Evolutionary conservation across 2,113 vertebrate genomes (phyloP).

Genomic region (Tiliqua scincoides): DNA sequence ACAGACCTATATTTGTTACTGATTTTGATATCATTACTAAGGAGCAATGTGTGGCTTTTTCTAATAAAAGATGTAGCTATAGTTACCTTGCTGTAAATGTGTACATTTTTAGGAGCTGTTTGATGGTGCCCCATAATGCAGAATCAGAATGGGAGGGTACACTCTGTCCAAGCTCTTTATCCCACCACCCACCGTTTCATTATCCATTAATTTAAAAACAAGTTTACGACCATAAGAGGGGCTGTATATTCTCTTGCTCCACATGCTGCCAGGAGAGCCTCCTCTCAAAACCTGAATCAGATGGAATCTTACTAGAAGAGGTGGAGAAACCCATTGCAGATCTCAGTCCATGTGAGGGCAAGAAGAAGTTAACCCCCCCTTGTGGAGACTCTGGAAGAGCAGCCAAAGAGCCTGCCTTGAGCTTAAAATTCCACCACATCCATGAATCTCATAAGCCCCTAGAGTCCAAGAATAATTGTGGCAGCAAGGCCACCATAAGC

Average conservation of each 20-base stretch:
- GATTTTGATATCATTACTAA: neutral
- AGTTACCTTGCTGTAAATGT: too few relatives aligned
- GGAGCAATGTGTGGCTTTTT: neutral
- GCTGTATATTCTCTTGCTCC: too few relatives aligned
- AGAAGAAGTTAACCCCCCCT: neutral
- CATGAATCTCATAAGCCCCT: neutral
- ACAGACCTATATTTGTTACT: neutral
- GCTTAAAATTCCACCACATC: neutral
- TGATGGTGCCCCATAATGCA: neutral
- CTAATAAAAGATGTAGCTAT: neutral
- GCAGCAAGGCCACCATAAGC: neutral
- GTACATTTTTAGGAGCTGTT: neutral
- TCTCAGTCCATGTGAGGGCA: neutral
- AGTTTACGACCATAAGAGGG: neutral
- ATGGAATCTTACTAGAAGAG: neutral
- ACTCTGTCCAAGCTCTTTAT: neutral
- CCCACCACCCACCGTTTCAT: neutral
- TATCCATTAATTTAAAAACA: neutral
- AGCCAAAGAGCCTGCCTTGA: neutral
- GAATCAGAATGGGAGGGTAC: neutral
- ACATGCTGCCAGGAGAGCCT: too few relatives aligned
- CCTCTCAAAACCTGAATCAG: too few relatives aligned
- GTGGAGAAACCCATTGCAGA: neutral
- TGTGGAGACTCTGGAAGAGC: neutral
- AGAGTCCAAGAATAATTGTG: neutral